These are phyloP conservation scores for Ardeotis arabs DNA, from an alignment of 2,113 vertebrate species.

Conservation along the genomic window DNA sequence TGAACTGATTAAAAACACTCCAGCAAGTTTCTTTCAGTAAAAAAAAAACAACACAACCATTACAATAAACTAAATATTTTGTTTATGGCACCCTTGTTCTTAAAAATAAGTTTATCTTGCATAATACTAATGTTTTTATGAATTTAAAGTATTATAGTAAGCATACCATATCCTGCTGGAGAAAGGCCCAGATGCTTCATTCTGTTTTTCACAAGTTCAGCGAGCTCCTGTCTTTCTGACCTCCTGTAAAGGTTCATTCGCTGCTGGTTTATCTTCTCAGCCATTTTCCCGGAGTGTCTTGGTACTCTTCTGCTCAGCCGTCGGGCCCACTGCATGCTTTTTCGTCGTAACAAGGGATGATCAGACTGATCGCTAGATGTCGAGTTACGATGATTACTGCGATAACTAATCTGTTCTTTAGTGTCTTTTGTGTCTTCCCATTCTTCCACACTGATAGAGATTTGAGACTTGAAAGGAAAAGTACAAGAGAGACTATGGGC, in stretches of 20 bases:
- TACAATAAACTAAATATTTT: neutral
- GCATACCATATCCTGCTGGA: constrained; percentile 87
- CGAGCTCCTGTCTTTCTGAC: constrained; percentile 92
- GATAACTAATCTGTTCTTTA: constrained; percentile 77
- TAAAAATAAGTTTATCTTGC: neutral
- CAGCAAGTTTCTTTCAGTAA: neutral
- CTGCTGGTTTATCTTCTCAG: constrained; percentile 88
- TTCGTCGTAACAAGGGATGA: constrained; percentile 84
- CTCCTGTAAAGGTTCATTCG: constrained; percentile 86
- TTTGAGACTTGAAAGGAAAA: constrained; percentile 82
- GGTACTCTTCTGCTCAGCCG: constrained; percentile 87
- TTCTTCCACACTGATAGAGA: constrained; percentile 88
- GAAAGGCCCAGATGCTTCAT: constrained; percentile 95
- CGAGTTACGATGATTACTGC: constrained; percentile 78
- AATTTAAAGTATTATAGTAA: neutral
- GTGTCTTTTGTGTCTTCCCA: constrained; percentile 88
- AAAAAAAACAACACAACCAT: neutral
- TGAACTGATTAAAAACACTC: neutral
- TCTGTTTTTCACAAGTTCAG: constrained; percentile 91
- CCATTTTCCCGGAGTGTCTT: constrained; percentile 76
- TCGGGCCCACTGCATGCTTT: constrained; percentile 94
- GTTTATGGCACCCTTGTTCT: neutral
- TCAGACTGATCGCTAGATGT: constrained; percentile 85
- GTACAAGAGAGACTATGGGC: neutral
- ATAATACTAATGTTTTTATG: neutral